These are phyloP conservation scores for Maccullochella peelii DNA, from an alignment of 2,113 vertebrate species.

Conservation along the genomic window DNA sequence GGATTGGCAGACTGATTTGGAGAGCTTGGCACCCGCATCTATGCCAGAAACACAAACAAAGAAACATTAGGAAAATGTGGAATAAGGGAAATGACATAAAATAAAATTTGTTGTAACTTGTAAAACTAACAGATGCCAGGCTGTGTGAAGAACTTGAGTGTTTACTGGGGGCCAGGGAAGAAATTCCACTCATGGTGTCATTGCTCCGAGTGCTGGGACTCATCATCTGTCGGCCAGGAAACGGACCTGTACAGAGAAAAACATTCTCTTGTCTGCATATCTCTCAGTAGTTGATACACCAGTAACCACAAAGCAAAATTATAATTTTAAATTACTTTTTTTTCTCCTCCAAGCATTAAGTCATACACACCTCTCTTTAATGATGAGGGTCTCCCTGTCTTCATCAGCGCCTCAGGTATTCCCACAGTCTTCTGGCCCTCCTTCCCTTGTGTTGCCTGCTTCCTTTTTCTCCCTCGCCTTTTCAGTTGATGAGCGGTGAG, in stretches of 20 bases:
- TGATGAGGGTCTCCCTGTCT: conserved; percentile 86
- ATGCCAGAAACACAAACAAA: neutral
- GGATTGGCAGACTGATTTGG: conserved; percentile 86
- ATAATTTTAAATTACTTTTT: neutral
- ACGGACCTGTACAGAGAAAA: conserved; percentile 63
- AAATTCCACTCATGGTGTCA: conserved; percentile 95
- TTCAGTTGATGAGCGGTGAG: conserved; percentile 97
- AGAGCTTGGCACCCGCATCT: conserved; percentile 83
- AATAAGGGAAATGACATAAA: neutral
- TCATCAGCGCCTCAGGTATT: conserved; percentile 87
- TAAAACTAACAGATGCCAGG: conserved; percentile 89
- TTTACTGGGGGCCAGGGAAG: conserved; percentile 95
- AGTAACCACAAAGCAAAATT: neutral
- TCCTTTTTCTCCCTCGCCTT: conserved; percentile 91
- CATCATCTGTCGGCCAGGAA: conserved; percentile 88
- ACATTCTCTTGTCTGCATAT: neutral
- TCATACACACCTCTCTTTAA: conserved; percentile 89
- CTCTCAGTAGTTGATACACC: neutral
- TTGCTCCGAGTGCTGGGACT: conserved; percentile 96
- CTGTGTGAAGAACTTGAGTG: conserved; percentile 96
- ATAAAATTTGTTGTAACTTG: neutral
- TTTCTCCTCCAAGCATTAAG: too few relatives aligned
- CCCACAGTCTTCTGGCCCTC: conserved; percentile 83
- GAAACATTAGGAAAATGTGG: neutral
- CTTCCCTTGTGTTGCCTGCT: conserved; percentile 84